Base-by-base conservation (phyloP, 2,888 invertebrate genomes). In the Diarsia dahlii region DNA sequence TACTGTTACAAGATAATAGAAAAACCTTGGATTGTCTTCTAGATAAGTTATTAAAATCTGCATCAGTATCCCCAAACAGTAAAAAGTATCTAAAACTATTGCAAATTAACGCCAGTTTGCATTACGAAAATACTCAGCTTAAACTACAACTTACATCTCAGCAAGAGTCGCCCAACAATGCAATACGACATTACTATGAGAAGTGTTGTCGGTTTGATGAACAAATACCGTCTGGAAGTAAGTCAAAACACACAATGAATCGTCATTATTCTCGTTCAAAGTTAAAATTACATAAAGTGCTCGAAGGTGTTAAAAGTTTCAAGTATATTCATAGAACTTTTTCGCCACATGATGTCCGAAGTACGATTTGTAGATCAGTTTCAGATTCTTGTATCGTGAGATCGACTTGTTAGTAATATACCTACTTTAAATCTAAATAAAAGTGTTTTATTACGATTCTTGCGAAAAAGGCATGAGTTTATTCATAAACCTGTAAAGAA, bases 81-180 rank as follows among this genome's bases (percentile, higher is more conserved):
- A 91, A 89, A 86, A 89, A 89, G 68, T 90, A 90, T 83, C 81
- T 92, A 56, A 90, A 88, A 70, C 84, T 91, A 10, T 86, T 92
- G 58, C 89, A 90, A 87, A 84, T 88, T 10, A 91, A 92, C 74
- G 89, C 90, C 18, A 87, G 83, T 48, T 82, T 92, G n/a, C 89
- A 92, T 76, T 92, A 89, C 56, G 92, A 92, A 87, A 92, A 92
- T 72, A 89, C 89, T 23, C 91, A 91, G 84, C 78, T 92, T 56
- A 92, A 92, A 85, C 85, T 92, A 71, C 75, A 78, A 71, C 52
- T 84, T 23, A 76, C 80, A 71, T 87, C 85, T 70, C 74, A 79
- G 48, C 83, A 82, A 76, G 76, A 81, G n/a, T 64, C 65, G 4
- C 64, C 71, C 15, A 74, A 63, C n/a, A 65, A 62, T 46, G 58